Base-by-base conservation (phyloP, 1,140 invertebrate species). In the Drosophila carrolli region DNA sequence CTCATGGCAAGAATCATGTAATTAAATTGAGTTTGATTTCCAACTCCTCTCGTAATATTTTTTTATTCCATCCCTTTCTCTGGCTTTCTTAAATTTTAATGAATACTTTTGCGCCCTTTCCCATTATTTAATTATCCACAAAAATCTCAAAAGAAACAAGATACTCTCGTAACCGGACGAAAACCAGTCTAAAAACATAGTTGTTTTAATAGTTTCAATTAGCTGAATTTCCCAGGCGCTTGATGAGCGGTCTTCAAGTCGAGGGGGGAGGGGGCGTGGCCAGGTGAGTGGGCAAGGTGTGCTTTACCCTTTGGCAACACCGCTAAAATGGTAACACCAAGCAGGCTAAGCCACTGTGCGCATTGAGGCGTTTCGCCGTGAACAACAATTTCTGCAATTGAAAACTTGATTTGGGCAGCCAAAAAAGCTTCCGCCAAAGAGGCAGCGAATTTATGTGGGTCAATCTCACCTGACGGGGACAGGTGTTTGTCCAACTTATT, bases 161-260 rank as follows among this genome's bases (percentile, higher is more conserved):
- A 50, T 56, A 32, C 14, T 37, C 43, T 56, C 27, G 44, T 43
- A 60, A 41, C 27, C 37, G 11, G n/a, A 27, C 37, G 3, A n/a
- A 53, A 71, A 71, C 50, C 43, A 1, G 43, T 41, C 60, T 16
- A 0, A 35, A 61, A 54, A 54, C 54, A 14, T 32, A 41, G 65
- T 19, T 27, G 37, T 47, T 63, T 75, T 75, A 63, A 75, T 75
- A 66, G 72, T 75, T 75, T 75, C 53, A 75, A 75, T 65, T 50
- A 75, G 58, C 16, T 46, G 72, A 74, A 62, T 35, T 75, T 75
- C 72, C 72, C 72, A 75, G 71, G 71, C 72, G 59, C 32, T 19
- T 75, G 65, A 65, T 75, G 59, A 63, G 51, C 35, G 60, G 59
- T 37, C 75, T 65, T 19, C 40, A 13, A 23, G 35, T 4, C 9